Base-by-base conservation (phyloP, 2,113 vertebrate species). In the Bos indicus region DNA sequence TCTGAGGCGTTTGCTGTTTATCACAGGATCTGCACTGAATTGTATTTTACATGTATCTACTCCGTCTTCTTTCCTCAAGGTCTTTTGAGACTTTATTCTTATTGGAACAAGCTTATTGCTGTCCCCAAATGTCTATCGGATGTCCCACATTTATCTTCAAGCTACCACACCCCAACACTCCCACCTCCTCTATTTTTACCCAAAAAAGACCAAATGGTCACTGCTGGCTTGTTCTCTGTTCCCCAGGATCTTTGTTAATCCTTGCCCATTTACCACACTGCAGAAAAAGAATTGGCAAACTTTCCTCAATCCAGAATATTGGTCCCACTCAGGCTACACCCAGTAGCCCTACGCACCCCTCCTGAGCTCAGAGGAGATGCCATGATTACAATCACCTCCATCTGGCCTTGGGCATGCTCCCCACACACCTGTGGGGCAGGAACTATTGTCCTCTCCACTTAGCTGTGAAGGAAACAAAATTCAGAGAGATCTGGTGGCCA, bases 1-100 rank as follows among this genome's bases (percentile, higher is more conserved):
- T 85, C 81, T 25, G 43, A 43, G 62, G 13, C 40, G 3, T 52
- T 94, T 43, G 28, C 9, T 54, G 46, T 30, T 88, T 33, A 48
- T 43, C 59, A 56, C 7, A 12, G 82, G 59, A 52, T 94, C n/a
- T 51, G 25, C 7, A 2, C 25, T 21, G 46, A 90, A 21, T 80
- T 60, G 2, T 28, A n/a, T 90, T 94, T 95, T 77, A 59, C 43
- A 62, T 43, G 12, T 12, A 43, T 74, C 67, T 62, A 23, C 46
- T 88, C 71, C 23, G 3, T 59, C 71, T 67, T 84, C 56, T 57
- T 87, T 74, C 43, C 52, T 91, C 5, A 4, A 43, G 16, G 21
- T 33, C 85, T 88, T 96, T 56, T 92, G 74, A 62, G 48, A 60
- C n/a, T 92, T 67, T 56, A 43, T 84, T 90, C 86, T 59, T 81